These are phyloP conservation scores for Pseudocheirus occidentalis DNA, from an alignment of 2,797 vertebrate species.

Conservation along the genomic window DNA sequence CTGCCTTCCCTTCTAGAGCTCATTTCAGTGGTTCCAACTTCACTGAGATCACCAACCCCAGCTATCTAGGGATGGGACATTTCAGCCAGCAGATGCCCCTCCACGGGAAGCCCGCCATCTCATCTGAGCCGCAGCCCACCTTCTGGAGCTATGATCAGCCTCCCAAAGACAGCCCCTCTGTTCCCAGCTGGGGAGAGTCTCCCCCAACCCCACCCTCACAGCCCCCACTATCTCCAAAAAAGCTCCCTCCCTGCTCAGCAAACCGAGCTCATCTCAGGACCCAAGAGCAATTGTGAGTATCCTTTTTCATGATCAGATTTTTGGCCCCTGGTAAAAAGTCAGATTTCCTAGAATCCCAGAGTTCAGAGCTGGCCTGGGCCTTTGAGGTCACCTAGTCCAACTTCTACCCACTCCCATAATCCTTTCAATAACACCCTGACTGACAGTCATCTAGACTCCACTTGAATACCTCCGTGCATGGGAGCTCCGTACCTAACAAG, in stretches of 20 bases:
- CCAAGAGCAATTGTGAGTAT: conserved; percentile 87
- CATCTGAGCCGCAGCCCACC: conserved; percentile 82
- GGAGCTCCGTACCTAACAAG: background rate
- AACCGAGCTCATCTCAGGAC: conserved; percentile 82
- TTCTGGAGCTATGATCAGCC: conserved; percentile 90
- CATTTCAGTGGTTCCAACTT: conserved; percentile 72
- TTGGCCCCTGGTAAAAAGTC: background rate
- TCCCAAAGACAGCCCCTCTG: conserved; percentile 80
- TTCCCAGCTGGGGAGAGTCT: conserved; percentile 81
- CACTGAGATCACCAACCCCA: conserved; percentile 92
- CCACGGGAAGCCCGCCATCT: conserved; percentile 81
- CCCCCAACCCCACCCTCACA: conserved; percentile 85
- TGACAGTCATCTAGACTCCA: fast-evolving
- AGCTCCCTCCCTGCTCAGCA: conserved; percentile 78
- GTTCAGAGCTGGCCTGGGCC: background rate
- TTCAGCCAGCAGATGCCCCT: conserved; percentile 74
- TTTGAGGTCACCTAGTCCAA: background rate
- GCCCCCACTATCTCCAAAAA: conserved; percentile 84
- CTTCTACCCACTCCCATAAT: background rate
- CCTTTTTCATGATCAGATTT: background rate
- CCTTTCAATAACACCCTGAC: background rate
- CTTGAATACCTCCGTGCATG: background rate
- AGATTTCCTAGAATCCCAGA: background rate
- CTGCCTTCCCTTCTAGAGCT: conserved; percentile 78
- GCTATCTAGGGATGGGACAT: conserved; percentile 88